phyloP scores from a whole-genome alignment of 1,140 invertebrate genomes.

The Hirudo medicinalis region DNA sequence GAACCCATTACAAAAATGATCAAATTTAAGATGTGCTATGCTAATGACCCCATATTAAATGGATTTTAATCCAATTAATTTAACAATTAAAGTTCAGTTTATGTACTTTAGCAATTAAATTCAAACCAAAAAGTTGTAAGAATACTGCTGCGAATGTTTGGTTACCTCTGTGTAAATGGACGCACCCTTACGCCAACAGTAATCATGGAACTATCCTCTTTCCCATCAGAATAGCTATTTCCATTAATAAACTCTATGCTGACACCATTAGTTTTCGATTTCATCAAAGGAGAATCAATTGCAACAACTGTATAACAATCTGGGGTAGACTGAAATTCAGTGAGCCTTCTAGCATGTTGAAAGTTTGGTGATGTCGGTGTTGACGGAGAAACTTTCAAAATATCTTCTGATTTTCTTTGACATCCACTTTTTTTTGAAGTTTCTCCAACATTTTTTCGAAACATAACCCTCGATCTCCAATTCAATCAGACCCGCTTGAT shows the following conservation, averaged over 20 bases:
- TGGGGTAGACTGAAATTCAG: slow-evolving; percentile 28
- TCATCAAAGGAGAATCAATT: slow-evolving; percentile 27
- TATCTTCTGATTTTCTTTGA: not conserved
- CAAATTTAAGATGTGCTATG: not conserved
- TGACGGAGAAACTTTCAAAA: slow-evolving; percentile 22
- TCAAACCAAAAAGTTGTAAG: not conserved
- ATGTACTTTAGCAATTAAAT: not conserved
- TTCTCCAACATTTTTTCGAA: not conserved
- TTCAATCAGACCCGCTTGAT: too few relatives aligned
- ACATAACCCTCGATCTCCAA: not conserved
- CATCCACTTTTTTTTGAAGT: not conserved
- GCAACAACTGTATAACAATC: slow-evolving; percentile 35
- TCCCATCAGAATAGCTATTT: slow-evolving; percentile 22
- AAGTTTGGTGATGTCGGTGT: slow-evolving; percentile 28
- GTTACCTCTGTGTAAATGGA: slow-evolving; percentile 46
- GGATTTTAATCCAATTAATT: not conserved
- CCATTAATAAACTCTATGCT: slow-evolving; percentile 21
- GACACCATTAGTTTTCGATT: slow-evolving; percentile 12
- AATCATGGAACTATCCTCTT: slow-evolving; percentile 39
- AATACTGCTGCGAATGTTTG: slow-evolving; percentile 7
- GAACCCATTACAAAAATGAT: not conserved
- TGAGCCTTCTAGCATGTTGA: slow-evolving; percentile 26
- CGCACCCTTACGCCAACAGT: slow-evolving; percentile 50
- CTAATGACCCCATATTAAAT: slow-evolving; percentile 6
- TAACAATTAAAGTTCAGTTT: too few relatives aligned